These are phyloP conservation scores for Buathra laborator DNA, from an alignment of 2,888 invertebrate species.

Conservation along the genomic window DNA sequence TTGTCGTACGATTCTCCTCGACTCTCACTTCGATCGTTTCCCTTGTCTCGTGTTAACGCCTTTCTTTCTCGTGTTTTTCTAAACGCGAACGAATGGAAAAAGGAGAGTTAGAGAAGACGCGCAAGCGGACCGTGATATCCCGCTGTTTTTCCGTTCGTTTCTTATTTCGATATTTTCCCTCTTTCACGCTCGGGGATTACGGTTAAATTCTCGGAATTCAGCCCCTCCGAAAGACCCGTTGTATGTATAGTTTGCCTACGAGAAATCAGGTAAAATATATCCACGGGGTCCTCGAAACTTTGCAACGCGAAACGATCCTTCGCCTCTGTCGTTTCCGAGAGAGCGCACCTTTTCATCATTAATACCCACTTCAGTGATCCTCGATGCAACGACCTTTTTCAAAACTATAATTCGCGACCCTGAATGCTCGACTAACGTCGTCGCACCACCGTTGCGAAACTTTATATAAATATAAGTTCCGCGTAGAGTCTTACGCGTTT, in stretches of 20 bases:
- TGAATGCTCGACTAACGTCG: conserved; percentile 47
- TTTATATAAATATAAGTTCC: conserved; percentile 44
- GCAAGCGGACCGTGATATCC: not conserved
- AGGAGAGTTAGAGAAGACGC: not conserved
- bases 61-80: not conserved
- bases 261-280: conserved; percentile 16
- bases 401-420: conserved; percentile 44
- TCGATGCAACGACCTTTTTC: conserved; percentile 12
- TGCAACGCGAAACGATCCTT: not conserved
- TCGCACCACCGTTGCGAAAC: conserved; percentile 54
- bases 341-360: not conserved
- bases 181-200: not conserved
- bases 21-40: not conserved
- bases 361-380: not conserved
- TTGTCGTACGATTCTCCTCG: not conserved
- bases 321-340: not conserved
- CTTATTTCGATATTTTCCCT: not conserved
- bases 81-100: not conserved
- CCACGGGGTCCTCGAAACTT: not conserved
- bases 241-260: not conserved
- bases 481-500: not conserved
- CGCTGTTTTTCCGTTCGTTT: conserved; percentile 1
- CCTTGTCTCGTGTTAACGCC: not conserved
- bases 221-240: not conserved
- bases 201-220: not conserved